Evolutionary conservation across 2,113 vertebrate genomes (phyloP).

Genomic region (Hirundichthys speculiger): DNA sequence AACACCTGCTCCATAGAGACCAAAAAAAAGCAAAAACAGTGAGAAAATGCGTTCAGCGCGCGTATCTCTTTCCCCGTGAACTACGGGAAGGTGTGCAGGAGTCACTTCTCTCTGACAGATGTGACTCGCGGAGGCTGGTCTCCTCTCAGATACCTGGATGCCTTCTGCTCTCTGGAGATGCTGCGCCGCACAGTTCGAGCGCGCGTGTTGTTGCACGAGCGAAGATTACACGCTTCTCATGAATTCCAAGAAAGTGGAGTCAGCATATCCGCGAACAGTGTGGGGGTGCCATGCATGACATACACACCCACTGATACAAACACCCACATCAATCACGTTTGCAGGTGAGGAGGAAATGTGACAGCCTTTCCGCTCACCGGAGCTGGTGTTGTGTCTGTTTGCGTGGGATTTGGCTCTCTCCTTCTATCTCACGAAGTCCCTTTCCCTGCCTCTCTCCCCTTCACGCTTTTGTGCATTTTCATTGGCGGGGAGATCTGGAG

Average conservation of each 20-base stretch:
- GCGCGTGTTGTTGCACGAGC: conserved; percentile 50
- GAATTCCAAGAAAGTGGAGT: conserved; percentile 63
- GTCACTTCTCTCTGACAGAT: conserved; percentile 14
- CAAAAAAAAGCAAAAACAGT: conserved; percentile 39
- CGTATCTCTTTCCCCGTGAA: conserved; percentile 21
- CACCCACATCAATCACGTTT: conserved; percentile 78
- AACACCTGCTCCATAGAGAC: conserved; percentile 57
- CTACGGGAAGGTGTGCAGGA: conserved; percentile 12
- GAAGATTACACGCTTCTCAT: conserved; percentile 53
- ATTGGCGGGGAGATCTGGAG: conserved; percentile 72
- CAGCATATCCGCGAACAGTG: conserved; percentile 48
- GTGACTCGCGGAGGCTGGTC: conserved; percentile 22
- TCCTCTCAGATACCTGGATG: conserved; percentile 42
- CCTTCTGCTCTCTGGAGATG: conserved; percentile 30
- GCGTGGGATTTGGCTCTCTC: conserved; percentile 61
- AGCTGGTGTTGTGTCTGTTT: conserved; percentile 65
- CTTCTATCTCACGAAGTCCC: conserved; percentile 55
- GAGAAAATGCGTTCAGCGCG: conserved; percentile 30
- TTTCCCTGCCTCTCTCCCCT: conserved; percentile 50
- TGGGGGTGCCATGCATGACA: conserved; percentile 56
- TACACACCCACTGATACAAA: conserved; percentile 71
- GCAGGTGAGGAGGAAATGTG: conserved; percentile 76
- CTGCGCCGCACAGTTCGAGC: conserved; percentile 30
- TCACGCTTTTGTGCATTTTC: conserved; percentile 67
- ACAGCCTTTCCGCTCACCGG: conserved; percentile 59